A percentile compares a stretch with the other conserved stretches of the same genome.
phyloP scores from a whole-genome alignment of 2,113 vertebrate species.

The Murina feae region DNA sequence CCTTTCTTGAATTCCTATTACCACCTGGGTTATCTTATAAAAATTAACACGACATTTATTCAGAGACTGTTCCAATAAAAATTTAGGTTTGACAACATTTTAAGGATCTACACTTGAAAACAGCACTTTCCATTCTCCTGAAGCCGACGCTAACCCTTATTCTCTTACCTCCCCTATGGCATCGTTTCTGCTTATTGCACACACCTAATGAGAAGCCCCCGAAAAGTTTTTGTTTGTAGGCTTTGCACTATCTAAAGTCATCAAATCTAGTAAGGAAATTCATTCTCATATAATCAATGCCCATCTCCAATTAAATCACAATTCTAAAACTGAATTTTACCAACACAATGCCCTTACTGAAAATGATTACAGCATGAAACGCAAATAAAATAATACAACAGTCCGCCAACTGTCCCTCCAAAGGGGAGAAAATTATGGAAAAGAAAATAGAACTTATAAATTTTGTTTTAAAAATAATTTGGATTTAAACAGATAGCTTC shows the following conservation, averaged over 20 bases:
- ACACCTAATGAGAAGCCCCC: conserved; percentile 60
- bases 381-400: conserved; percentile 11
- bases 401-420: background rate
- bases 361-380: background rate
- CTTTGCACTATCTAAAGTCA: conserved; percentile 59
- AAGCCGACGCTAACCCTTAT: conserved; percentile 55
- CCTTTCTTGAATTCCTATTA: conserved; percentile 36
- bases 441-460: conserved; percentile 1
- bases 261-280: conserved; percentile 58
- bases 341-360: background rate
- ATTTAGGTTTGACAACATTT: conserved; percentile 51
- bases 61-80: conserved; percentile 58
- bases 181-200: conserved; percentile 60
- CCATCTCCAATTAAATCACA: conserved; percentile 33
- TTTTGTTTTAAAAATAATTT: background rate
- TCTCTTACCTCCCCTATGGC: background rate
- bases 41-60: background rate
- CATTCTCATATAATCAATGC: conserved; percentile 43
- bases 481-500: conserved; percentile 6
- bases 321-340: conserved; percentile 9
- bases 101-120: conserved; percentile 19
- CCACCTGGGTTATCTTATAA: background rate
- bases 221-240: conserved; percentile 65
- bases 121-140: conserved; percentile 16
- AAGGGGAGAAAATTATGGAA: background rate